Percentiles rank a stretch among this genome's conserved stretches.
Conservation (phyloP, 2,113 vertebrate genomes). For the Gila orcuttii region DNA sequence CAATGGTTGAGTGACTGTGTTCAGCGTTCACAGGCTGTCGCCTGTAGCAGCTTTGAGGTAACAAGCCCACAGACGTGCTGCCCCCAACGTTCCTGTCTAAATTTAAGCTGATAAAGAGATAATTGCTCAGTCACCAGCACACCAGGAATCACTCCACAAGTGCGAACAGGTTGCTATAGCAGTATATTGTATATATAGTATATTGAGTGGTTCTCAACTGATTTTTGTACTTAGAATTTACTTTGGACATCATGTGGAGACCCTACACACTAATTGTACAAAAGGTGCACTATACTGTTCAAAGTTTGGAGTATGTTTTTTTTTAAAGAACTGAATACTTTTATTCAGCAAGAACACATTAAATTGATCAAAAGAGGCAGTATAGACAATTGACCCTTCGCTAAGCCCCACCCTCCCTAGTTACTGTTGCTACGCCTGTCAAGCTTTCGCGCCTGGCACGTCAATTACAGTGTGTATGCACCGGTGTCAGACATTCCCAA, state of each 20-base stretch:
- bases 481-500: too few species aligned
- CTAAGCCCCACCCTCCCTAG: too few species aligned
- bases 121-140: slow-evolving; percentile 47
- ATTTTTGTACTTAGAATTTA: neutral
- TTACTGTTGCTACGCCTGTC: too few species aligned
- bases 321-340: too few species aligned
- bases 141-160: slow-evolving; percentile 8
- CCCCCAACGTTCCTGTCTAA: slow-evolving; percentile 30
- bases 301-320: too few species aligned
- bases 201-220: neutral
- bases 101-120: slow-evolving; percentile 51
- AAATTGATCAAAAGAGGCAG: too few species aligned
- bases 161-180: neutral
- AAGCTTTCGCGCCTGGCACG: too few species aligned
- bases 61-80: slow-evolving; percentile 26
- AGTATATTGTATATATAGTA: too few species aligned
- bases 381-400: too few species aligned
- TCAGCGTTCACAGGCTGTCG: slow-evolving; percentile 46
- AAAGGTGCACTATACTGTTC: too few species aligned
- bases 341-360: too few species aligned
- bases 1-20: slow-evolving; percentile 40
- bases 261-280: neutral
- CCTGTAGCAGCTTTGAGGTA: slow-evolving; percentile 40
- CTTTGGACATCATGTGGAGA: neutral
- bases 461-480: too few species aligned